Base-by-base conservation (phyloP, 2,113 vertebrate species). In the Anhinga anhinga region DNA sequence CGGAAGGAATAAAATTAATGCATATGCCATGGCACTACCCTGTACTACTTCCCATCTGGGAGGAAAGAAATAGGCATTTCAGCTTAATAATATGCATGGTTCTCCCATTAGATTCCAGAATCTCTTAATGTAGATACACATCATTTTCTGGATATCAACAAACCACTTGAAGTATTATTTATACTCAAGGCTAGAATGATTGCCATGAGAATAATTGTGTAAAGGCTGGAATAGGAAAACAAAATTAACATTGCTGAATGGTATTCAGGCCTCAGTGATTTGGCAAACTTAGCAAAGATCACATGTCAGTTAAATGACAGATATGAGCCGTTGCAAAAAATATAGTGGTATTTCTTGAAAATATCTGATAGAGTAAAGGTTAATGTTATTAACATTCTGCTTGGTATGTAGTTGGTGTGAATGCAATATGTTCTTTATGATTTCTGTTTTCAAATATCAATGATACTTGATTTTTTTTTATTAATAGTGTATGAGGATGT, bases 221-320 rank as follows among this genome's bases (percentile, higher is more conserved):
- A 96, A 93, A 96, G 92, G 84, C 91, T 92, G 77, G 44, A 95
- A 97, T 86, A 92, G 94, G 90, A 97, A 98, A 97, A 96, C 96
- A 97, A 95, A 97, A 96, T 97, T 97, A 97, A 95, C 96, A 93
- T 91, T 93, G 85, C 86, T 97, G 96, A 97, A 96, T 97, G 93
- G 86, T 95, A 97, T 97, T 97, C 95, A 97, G 96, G 93, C 96
- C 93, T 97, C 94, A 97, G 96, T 94, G 96, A 97, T 97, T 92
- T 96, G 94, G 80, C 95, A 97, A 94, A 91, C 95, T 95, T 95
- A 90, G 94, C 95, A 97, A 97, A 97, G 93, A 96, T 96, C 96
- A 97, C 93, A 95, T 97, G 93, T 97, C 96, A 96, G 78, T 95
- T 95, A 96, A 96, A 96, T 94, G 93, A 96, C 93, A 96, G 93